A percentile compares a stretch with the other conserved stretches of the same genome.
Evolutionary conservation across 2,113 vertebrate species (phyloP).

Genomic region (Stercorarius parasiticus): DNA sequence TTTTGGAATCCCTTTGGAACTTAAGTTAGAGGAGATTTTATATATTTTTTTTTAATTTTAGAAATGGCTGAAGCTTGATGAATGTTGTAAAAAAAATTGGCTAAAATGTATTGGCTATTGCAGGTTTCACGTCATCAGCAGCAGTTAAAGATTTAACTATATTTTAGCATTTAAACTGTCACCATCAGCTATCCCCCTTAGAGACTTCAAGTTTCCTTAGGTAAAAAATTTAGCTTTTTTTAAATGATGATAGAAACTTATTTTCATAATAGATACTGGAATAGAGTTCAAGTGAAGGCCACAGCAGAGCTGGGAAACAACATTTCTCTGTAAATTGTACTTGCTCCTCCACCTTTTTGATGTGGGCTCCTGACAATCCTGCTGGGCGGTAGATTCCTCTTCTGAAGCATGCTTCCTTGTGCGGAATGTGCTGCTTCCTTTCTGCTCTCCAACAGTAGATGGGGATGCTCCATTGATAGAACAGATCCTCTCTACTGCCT

Average conservation of each 20-base stretch:
- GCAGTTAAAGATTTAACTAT: neutral
- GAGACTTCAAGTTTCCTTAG: neutral
- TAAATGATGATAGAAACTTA: neutral
- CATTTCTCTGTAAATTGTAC: neutral
- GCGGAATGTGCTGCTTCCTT: neutral
- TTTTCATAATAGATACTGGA: neutral
- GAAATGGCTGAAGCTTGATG: neutral
- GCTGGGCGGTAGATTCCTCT: neutral
- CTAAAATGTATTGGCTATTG: neutral
- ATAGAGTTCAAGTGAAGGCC: neutral
- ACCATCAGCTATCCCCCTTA: neutral
- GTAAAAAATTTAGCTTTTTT: neutral
- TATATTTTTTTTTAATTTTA: neutral
- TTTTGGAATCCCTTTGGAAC: neutral
- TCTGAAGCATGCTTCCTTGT: neutral
- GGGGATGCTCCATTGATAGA: conserved; percentile 6
- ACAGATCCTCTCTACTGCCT: neutral
- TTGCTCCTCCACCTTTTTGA: neutral
- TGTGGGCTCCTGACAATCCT: neutral
- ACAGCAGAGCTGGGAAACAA: neutral
- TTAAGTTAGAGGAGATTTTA: neutral
- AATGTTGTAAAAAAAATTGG: neutral
- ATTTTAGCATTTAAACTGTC: neutral
- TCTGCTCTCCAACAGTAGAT: neutral
- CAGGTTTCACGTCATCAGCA: neutral